These are phyloP conservation scores for Rhogogaster chlorosoma DNA, from an alignment of 2,888 invertebrate genomes.

Conservation along the genomic window DNA sequence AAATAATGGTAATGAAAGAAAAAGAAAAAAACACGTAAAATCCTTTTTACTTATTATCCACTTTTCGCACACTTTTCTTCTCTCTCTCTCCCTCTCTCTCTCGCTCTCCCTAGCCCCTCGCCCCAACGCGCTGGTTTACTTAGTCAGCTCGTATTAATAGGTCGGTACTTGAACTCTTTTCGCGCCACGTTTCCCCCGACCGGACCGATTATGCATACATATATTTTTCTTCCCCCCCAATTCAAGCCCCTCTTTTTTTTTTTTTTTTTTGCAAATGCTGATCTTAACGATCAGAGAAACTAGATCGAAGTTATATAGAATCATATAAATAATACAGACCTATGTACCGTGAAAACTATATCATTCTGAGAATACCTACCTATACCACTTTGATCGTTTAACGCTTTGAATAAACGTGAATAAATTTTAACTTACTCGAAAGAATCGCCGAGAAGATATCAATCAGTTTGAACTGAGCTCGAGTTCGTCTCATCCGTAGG, in stretches of 20 bases:
- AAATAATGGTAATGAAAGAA: neutral
- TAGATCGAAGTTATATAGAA: neutral
- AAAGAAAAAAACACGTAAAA: neutral
- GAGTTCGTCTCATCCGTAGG: neutral
- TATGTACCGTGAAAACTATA: neutral
- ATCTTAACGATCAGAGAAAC: neutral
- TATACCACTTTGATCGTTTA: neutral
- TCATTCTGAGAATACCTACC: neutral
- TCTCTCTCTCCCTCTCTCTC: neutral
- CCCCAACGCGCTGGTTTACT: conserved; percentile 1
- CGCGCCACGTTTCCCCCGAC: neutral
- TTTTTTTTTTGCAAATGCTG: neutral
- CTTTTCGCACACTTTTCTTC: neutral
- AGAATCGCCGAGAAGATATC: neutral
- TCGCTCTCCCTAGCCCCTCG: neutral
- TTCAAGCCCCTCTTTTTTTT: neutral
- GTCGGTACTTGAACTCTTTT: neutral
- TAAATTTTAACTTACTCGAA: neutral
- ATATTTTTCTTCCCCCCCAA: neutral
- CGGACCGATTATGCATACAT: neutral
- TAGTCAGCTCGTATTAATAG: conserved; percentile 2
- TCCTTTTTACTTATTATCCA: conserved; percentile 20
- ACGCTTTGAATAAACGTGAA: neutral
- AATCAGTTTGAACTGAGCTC: neutral
- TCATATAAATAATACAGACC: too few species aligned